Percentiles rank a stretch among this genome's conserved stretches.
These are phyloP conservation scores for Dendroctonus ponderosae DNA, from an alignment of 1,140 invertebrate species.

Conservation along the genomic window DNA sequence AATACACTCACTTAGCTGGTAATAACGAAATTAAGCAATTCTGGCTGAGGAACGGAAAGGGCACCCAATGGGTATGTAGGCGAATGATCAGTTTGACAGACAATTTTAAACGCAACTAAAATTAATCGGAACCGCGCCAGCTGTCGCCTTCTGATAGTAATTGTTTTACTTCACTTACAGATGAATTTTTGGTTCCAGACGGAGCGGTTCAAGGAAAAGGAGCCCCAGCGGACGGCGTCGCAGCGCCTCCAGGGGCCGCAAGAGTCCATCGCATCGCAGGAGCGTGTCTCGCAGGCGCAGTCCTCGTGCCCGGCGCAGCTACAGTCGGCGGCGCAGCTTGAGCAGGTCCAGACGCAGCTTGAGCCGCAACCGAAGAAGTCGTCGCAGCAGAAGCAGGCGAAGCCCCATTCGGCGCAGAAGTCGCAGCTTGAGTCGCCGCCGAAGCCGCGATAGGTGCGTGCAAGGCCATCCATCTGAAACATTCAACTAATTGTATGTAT, in stretches of 20 bases:
- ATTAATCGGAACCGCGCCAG: too few relatives aligned
- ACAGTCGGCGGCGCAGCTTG: slow-evolving; percentile 36
- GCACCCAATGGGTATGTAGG: too few relatives aligned
- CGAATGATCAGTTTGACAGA: too few relatives aligned
- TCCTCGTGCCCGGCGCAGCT: slow-evolving; percentile 38
- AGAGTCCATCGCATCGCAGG: slow-evolving; percentile 35
- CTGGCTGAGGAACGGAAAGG: too few relatives aligned
- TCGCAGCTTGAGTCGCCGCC: slow-evolving; percentile 43
- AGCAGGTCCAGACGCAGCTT: slow-evolving; percentile 37
- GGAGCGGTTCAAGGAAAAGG: slow-evolving; percentile 40
- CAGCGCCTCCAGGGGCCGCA: slow-evolving; percentile 39
- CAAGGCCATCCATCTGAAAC: slow-evolving; percentile 4
- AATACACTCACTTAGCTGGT: too few relatives aligned
- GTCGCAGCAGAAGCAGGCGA: slow-evolving; percentile 34
- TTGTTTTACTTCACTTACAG: slow-evolving; percentile 40
- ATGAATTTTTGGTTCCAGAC: slow-evolving; percentile 41
- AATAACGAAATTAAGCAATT: too few relatives aligned
- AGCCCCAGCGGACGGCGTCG: slow-evolving; percentile 39
- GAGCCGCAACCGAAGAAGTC: slow-evolving; percentile 28
- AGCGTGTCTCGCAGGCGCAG: slow-evolving; percentile 34
- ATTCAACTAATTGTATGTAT: background rate
- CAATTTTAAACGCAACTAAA: too few relatives aligned
- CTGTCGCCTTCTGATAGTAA: background rate
- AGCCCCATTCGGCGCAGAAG: slow-evolving; percentile 36
- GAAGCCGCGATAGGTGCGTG: slow-evolving; percentile 50